Conservation (phyloP, 2,797 vertebrate genomes). For the Chrosomus eos region DNA sequence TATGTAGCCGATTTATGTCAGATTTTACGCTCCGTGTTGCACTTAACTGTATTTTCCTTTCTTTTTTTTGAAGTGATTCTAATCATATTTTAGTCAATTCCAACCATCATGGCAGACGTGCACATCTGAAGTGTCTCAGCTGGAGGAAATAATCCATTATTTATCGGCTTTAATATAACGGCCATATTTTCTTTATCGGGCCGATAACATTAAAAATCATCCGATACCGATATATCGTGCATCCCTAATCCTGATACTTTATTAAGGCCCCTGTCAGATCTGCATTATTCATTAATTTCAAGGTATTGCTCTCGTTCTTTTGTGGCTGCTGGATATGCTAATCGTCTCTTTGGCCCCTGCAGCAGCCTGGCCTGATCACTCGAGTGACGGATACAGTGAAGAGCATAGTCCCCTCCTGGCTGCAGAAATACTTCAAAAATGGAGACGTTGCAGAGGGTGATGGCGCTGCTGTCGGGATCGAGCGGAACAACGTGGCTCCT, state of each 20-base stretch:
- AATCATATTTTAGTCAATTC: too few species aligned
- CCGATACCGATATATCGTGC: too few species aligned
- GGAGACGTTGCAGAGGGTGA: constrained; percentile 71
- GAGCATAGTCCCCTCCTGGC: constrained; percentile 95
- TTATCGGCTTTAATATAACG: too few species aligned
- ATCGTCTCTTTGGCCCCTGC: constrained; percentile 45
- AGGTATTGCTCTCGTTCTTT: background rate
- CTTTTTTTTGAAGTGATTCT: too few species aligned
- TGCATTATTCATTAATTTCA: background rate
- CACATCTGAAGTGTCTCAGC: too few species aligned
- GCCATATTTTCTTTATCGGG: too few species aligned
- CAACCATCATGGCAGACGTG: too few species aligned
- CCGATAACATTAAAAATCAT: too few species aligned
- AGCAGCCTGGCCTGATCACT: constrained; percentile 90
- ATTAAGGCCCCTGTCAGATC: background rate
- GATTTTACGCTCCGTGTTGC: too few species aligned
- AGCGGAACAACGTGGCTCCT: constrained; percentile 74
- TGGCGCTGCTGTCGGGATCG: constrained; percentile 64
- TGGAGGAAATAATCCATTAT: too few species aligned
- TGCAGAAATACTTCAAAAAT: constrained; percentile 94
- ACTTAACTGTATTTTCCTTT: too few species aligned
- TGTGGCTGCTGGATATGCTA: constrained; percentile 4
- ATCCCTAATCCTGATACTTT: background rate
- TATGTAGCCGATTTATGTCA: too few species aligned
- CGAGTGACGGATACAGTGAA: constrained; percentile 96